A percentile compares a stretch with the other conserved stretches of the same genome.
phyloP scores from a whole-genome alignment of 2,888 invertebrate species.

The Acrocyrtus sp. region DNA sequence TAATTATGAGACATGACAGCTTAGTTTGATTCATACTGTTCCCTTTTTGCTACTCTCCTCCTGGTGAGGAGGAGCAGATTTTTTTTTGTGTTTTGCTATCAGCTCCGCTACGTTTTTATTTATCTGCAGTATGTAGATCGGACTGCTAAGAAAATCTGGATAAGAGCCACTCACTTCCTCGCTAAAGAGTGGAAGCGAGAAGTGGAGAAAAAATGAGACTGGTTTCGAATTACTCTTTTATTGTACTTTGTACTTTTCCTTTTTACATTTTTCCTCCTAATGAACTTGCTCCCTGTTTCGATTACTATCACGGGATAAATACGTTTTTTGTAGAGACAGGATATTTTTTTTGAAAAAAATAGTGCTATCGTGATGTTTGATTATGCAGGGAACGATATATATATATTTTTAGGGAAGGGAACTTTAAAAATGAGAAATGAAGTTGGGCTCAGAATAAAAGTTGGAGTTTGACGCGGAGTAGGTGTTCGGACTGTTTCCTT shows the following conservation, averaged over 20 bases:
- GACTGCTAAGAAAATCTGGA: neutral
- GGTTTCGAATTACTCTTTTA: conserved; percentile 35
- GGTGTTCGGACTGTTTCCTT: too few relatives aligned
- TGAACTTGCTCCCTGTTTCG: conserved; percentile 40
- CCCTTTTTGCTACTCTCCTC: too few relatives aligned
- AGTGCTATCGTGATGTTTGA: too few relatives aligned
- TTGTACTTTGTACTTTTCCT: too few relatives aligned
- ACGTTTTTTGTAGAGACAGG: neutral
- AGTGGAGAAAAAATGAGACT: conserved; percentile 19
- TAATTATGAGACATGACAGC: conserved; percentile 42
- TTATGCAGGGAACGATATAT: too few relatives aligned
- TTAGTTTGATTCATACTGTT: conserved; percentile 10
- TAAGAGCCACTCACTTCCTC: too few relatives aligned
- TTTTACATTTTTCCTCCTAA: conserved; percentile 20
- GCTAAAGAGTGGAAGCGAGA: conserved; percentile 7
- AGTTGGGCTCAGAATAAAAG: too few relatives aligned
- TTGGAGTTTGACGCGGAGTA: too few relatives aligned
- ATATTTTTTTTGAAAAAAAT: too few relatives aligned
- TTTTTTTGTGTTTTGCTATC: neutral
- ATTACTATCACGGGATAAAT: neutral
- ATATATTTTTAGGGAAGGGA: too few relatives aligned
- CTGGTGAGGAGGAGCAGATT: too few relatives aligned
- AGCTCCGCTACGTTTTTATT: neutral
- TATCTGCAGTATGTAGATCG: neutral
- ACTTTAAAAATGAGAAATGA: too few relatives aligned